Conservation (phyloP, 2,797 vertebrate species). For the Chelidonichthys spinosus region DNA sequence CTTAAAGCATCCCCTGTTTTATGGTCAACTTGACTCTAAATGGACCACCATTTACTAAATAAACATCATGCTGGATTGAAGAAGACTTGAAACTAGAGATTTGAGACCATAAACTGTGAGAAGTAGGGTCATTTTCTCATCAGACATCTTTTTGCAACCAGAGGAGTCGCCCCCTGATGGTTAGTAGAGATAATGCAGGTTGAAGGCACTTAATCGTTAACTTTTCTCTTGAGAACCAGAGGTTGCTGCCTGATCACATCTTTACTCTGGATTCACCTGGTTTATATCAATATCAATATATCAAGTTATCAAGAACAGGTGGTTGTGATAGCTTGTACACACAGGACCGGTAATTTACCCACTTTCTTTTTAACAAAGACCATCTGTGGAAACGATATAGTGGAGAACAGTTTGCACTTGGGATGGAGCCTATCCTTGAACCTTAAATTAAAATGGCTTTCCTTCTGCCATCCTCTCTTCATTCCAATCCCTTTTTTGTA, state of each 20-base stretch:
- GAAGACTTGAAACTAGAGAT: too few species aligned
- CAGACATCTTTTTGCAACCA: too few species aligned
- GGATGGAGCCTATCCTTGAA: constrained; percentile 24
- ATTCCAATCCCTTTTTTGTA: background rate
- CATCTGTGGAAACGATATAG: constrained; percentile 46
- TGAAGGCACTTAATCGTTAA: too few species aligned
- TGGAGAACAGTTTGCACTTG: constrained; percentile 11
- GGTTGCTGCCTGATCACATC: background rate
- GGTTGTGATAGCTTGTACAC: constrained; percentile 26
- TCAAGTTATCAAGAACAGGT: constrained; percentile 12
- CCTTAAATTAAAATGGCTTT: constrained; percentile 17
- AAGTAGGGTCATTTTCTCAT: too few species aligned
- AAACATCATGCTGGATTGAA: too few species aligned
- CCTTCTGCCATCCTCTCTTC: background rate
- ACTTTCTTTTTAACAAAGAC: constrained; percentile 36
- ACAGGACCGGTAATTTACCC: constrained; percentile 16
- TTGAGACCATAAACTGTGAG: too few species aligned
- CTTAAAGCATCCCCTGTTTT: too few species aligned
- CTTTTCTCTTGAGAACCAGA: too few species aligned
- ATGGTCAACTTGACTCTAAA: too few species aligned
- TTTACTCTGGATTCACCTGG: constrained; percentile 13
- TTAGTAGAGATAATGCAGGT: too few species aligned
- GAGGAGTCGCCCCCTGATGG: too few species aligned
- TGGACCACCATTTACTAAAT: too few species aligned
- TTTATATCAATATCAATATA: background rate